phyloP scores from a whole-genome alignment of 1,140 invertebrate species.

The Vanessa tameamea region DNA sequence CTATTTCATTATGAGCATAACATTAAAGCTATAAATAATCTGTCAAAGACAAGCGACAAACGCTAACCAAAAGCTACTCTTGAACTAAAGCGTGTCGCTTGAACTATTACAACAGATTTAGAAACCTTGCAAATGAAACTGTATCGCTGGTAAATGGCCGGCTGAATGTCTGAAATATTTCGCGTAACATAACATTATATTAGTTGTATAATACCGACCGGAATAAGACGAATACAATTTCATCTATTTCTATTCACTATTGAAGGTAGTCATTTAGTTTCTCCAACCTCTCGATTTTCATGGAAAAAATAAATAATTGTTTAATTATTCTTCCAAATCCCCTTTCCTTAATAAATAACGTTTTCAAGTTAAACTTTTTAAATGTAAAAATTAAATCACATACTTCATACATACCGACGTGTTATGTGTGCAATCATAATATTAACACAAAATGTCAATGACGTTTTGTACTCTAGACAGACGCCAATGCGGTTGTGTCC shows the following conservation, averaged over 20 bases:
- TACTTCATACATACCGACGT: too few relatives aligned
- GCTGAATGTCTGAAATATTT: neutral
- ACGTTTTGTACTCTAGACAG: neutral
- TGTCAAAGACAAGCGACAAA: neutral
- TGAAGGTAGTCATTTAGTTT: too few relatives aligned
- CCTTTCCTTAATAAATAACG: too few relatives aligned
- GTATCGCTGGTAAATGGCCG: neutral
- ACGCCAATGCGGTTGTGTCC: neutral
- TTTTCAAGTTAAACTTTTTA: too few relatives aligned
- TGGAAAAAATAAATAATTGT: too few relatives aligned
- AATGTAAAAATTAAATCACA: too few relatives aligned
- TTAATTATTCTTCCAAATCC: too few relatives aligned
- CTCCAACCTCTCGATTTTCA: too few relatives aligned
- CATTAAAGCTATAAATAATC: neutral
- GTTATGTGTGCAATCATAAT: too few relatives aligned
- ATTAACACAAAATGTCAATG: neutral
- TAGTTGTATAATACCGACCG: neutral
- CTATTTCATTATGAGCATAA: too few relatives aligned
- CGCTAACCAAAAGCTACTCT: neutral
- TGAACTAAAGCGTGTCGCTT: conserved; percentile 4
- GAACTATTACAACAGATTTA: conserved; percentile 5
- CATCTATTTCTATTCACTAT: too few relatives aligned
- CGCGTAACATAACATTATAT: neutral
- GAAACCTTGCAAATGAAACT: neutral
- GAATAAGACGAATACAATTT: too few relatives aligned